Percentiles rank a stretch among this genome's conserved stretches.
Evolutionary conservation across 2,113 vertebrate genomes (phyloP).

Genomic region (Heterocephalus glaber): DNA sequence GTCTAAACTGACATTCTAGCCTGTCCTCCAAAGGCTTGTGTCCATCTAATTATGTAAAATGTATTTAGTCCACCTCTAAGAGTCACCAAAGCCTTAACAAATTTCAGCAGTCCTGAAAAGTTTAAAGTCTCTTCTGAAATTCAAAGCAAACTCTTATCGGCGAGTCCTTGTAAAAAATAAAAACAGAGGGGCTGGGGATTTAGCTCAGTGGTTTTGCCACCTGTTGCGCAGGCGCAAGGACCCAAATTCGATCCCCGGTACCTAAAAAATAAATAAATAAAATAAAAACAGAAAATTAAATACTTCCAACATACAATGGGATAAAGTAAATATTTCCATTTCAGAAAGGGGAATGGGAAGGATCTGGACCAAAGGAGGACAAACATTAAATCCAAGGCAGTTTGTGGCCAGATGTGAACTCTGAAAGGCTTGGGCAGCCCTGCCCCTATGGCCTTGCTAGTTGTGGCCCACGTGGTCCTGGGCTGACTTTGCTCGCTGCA

Average conservation of each 20-base stretch:
- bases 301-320: not conserved
- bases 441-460: not conserved
- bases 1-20: not conserved
- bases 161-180: not conserved
- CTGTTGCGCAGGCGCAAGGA: too few relatives aligned
- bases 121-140: not conserved
- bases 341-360: not conserved
- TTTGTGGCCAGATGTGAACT: not conserved
- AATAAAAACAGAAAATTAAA: not conserved
- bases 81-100: not conserved
- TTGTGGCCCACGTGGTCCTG: not conserved
- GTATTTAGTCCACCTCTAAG: not conserved
- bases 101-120: not conserved
- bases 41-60: not conserved
- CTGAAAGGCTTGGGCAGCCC: not conserved
- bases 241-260: too few relatives aligned
- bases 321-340: not conserved
- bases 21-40: not conserved
- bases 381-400: not conserved
- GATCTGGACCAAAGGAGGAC: not conserved
- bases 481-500: not conserved
- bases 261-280: too few relatives aligned
- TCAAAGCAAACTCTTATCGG: not conserved
- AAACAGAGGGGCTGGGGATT: too few relatives aligned
- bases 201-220: too few relatives aligned